These are phyloP conservation scores for Neolamprologus ventralis DNA, from an alignment of 2,113 vertebrate species.

Conservation along the genomic window DNA sequence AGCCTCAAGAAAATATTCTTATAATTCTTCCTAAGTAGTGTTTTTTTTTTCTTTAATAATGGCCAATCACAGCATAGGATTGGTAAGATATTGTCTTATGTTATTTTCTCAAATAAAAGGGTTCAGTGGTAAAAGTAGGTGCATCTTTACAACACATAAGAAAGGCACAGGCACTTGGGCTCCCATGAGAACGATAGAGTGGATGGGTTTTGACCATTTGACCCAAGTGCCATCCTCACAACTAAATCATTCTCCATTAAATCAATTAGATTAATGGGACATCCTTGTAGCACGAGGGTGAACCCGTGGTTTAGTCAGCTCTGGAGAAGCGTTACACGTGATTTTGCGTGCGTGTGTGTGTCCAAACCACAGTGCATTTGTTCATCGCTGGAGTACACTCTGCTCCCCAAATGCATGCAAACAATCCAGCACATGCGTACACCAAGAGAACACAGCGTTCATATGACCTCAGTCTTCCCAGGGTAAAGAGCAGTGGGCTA, in stretches of 20 bases:
- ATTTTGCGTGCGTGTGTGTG: background rate
- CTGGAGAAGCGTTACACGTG: background rate
- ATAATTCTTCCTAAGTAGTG: background rate
- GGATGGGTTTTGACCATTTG: background rate
- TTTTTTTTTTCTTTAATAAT: background rate
- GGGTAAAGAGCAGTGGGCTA: background rate
- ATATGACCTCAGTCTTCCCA: background rate
- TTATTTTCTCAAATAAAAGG: background rate
- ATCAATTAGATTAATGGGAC: conserved; percentile 29
- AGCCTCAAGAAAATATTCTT: conserved; percentile 3
- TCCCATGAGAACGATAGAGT: background rate
- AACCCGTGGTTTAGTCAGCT: conserved; percentile 6
- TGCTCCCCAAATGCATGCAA: background rate
- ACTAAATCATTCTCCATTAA: conserved; percentile 7
- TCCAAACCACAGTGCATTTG: conserved; percentile 14
- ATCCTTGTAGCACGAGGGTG: conserved; percentile 4
- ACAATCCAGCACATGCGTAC: background rate
- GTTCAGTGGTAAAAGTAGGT: background rate
- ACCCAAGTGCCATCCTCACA: background rate
- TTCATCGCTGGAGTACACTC: conserved; percentile 1
- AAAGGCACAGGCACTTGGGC: background rate
- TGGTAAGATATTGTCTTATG: background rate
- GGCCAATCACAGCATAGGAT: background rate
- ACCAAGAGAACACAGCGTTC: background rate
- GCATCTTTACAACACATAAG: background rate